phyloP scores from a whole-genome alignment of 1,140 invertebrate genomes.

The Drosophila navojoa region DNA sequence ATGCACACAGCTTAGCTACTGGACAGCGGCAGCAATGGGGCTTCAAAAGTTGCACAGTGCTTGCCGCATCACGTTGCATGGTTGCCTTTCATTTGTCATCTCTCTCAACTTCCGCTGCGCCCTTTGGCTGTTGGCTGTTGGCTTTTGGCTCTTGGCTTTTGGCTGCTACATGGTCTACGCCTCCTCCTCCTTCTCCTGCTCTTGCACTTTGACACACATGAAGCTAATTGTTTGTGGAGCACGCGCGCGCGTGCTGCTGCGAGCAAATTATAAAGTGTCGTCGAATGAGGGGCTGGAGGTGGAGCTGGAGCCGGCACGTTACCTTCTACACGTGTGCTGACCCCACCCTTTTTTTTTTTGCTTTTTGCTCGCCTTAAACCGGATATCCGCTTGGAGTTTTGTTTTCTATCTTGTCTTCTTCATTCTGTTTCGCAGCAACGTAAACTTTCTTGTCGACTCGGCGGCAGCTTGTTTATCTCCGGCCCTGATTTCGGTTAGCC shows the following conservation, averaged over 20 bases:
- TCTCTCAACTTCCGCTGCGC: conserved; percentile 62
- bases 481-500: conserved; percentile 18
- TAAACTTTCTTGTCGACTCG: conserved; percentile 55
- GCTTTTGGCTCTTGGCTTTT: background rate
- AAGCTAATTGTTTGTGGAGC: conserved; percentile 67
- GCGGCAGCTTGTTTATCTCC: conserved; percentile 9
- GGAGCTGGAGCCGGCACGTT: background rate
- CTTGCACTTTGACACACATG: conserved; percentile 76
- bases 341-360: conserved; percentile 5
- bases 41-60: conserved; percentile 70
- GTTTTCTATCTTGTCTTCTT: conserved; percentile 17
- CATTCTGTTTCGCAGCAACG: conserved; percentile 6
- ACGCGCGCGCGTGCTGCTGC: conserved; percentile 49
- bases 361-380: conserved; percentile 61
- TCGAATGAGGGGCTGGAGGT: conserved; percentile 5
- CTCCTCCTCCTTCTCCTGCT: background rate
- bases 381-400: conserved; percentile 66
- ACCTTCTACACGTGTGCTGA: background rate
- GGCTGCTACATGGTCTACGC: background rate
- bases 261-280: conserved; percentile 76
- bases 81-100: conserved; percentile 56
- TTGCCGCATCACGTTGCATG: conserved; percentile 75
- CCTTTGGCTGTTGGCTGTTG: background rate
- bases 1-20: conserved; percentile 16
- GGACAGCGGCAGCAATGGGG: conserved; percentile 16